Conservation (phyloP, 2,797 vertebrate species). For the Coranthus polyacanthus region DNA sequence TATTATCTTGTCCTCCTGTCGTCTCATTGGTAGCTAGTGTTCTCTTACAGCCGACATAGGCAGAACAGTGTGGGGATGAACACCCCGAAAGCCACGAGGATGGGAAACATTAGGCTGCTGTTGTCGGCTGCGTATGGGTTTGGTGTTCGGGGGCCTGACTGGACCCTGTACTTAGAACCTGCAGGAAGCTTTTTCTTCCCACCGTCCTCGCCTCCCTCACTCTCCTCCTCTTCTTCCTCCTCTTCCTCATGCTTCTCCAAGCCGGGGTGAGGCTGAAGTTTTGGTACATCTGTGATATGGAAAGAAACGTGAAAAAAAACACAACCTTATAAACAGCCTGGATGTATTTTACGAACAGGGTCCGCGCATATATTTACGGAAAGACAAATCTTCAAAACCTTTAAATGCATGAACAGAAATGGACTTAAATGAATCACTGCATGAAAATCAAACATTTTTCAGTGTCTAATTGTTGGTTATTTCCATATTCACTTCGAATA, state of each 20-base stretch:
- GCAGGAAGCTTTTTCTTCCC: slow-evolving; percentile 89
- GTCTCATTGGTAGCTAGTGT: slow-evolving; percentile 56
- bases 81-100: slow-evolving; percentile 97
- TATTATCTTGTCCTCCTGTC: slow-evolving; percentile 57
- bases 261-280: slow-evolving; percentile 97
- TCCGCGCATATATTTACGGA: too few relatives aligned
- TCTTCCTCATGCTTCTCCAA: slow-evolving; percentile 94
- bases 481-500: too few relatives aligned
- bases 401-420: too few relatives aligned
- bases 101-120: slow-evolving; percentile 99
- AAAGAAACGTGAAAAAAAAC: background rate
- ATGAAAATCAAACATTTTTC: too few relatives aligned
- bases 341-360: too few relatives aligned
- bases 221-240: slow-evolving; percentile 93
- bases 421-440: too few relatives aligned
- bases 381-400: too few relatives aligned
- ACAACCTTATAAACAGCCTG: too few relatives aligned
- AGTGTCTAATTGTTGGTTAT: too few relatives aligned
- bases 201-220: slow-evolving; percentile 91
- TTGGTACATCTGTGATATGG: slow-evolving; percentile 91
- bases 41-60: slow-evolving; percentile 97
- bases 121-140: slow-evolving; percentile 99
- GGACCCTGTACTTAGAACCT: slow-evolving; percentile 91
- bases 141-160: slow-evolving; percentile 96
- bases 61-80: slow-evolving; percentile 99